Base-by-base conservation (phyloP, 2,113 vertebrate genomes). In the Brienomyrus brachyistius region DNA sequence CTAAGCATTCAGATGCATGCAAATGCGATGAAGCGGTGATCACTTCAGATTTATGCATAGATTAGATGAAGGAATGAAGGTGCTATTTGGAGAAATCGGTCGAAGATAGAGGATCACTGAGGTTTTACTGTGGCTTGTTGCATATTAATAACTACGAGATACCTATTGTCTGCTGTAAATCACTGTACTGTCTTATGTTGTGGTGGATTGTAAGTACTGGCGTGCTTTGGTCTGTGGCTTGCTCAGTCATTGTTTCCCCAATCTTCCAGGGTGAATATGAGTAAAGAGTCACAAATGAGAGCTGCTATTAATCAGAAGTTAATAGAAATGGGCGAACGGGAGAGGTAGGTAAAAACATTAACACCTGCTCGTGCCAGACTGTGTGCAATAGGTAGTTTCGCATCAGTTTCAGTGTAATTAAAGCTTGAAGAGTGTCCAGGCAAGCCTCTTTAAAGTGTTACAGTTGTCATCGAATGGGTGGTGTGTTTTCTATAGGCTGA, bases 221-320 rank as follows among this genome's bases (percentile, higher is more conserved):
- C 35, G 31, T 80, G 74, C 15, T 80, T 43, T 80, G 74, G 74
- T 80, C 31, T 50, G 35, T 8, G 17, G 15, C 74, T 80, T 80
- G 10, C 74, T 19, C 74, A 80, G 35, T 80, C 35, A 80, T 45
- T 87, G 17, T n/a, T 40, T 54, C 31, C 74, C 4, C 35, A 11
- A 43, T 43, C 35, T 56, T 89, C 15, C 83, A 83, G 52, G 40
- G n/a, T 47, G 35, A 91, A 31, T 89, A 94, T 97, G 97, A 97
- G 96, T 93, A 97, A 97, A 95, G 96, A 97, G 93, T 96, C 95
- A 48, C 96, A 97, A 94, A 97, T 99, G 97, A 98, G 96, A 94
- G 97, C 98, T 88, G 95, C 97, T 19, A 97, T 99, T 91, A 99
- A 99, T 93, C 98, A 99, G 94, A 99, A 98, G 93, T 94, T 99